Evolutionary conservation across 64 coral and sea anemone species (phyloP).

Genomic region (Dendrophyllia cribrosa): DNA sequence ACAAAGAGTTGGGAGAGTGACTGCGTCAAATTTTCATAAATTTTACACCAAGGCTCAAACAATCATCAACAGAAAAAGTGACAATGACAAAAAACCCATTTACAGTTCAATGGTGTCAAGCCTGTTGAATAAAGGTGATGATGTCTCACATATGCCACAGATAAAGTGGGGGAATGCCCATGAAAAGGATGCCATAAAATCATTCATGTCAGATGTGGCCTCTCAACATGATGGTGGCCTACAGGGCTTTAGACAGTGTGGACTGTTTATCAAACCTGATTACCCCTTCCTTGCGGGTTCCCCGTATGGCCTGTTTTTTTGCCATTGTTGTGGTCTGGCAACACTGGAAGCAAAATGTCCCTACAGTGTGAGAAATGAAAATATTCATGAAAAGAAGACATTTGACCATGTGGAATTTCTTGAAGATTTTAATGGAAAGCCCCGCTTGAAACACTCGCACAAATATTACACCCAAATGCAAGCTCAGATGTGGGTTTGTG

Average conservation of each 20-base stretch:
- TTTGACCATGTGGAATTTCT: slow-evolving; percentile 33
- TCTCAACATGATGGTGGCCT: slow-evolving; percentile 18
- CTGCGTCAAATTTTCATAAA: slow-evolving; percentile 68
- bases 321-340: slow-evolving; percentile 50
- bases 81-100: slow-evolving; percentile 36
- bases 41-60: slow-evolving; percentile 60
- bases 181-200: slow-evolving; percentile 53
- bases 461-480: slow-evolving; percentile 67
- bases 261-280: slow-evolving; percentile 68
- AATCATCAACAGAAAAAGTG: slow-evolving; percentile 47
- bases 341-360: slow-evolving; percentile 68
- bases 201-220: slow-evolving; percentile 52
- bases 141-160: slow-evolving; percentile 57
- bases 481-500: slow-evolving; percentile 37
- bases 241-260: slow-evolving; percentile 58
- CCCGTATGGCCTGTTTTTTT: slow-evolving; percentile 37
- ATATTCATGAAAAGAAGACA: not conserved
- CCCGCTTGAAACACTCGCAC: slow-evolving; percentile 32
- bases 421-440: slow-evolving; percentile 39
- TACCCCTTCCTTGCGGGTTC: slow-evolving; percentile 55
- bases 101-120: slow-evolving; percentile 44
- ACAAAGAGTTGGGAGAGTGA: slow-evolving; percentile 61
- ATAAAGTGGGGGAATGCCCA: slow-evolving; percentile 68
- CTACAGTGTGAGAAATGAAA: slow-evolving; percentile 15
- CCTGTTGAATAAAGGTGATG: slow-evolving; percentile 37